A percentile compares a stretch with the other conserved stretches of the same genome.
Conservation (phyloP, 2,888 invertebrate genomes). For the Villa cingulata region DNA sequence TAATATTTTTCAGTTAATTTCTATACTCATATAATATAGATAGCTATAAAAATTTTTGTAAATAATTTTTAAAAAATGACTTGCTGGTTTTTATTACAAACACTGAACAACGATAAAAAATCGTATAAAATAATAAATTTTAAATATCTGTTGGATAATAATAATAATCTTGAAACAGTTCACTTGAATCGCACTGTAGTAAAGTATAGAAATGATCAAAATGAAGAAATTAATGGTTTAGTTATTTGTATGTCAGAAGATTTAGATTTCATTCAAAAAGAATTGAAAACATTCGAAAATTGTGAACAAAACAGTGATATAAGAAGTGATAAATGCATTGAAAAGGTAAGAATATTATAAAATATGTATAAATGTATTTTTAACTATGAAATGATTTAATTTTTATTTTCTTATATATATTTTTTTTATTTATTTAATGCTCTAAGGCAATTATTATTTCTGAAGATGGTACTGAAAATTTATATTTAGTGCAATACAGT, state of each 20-base stretch:
- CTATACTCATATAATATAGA: no score
- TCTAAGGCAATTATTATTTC: neutral
- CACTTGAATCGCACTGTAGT: neutral
- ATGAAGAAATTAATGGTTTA: neutral
- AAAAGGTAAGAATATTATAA: no score
- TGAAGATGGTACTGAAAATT: neutral
- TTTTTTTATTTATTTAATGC: neutral
- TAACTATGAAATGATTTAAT: neutral
- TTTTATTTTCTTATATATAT: neutral
- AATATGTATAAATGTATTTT: no score
- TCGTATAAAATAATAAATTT: neutral
- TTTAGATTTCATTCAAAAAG: neutral
- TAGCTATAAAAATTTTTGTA: no score
- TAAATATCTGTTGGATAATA: neutral
- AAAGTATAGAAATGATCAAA: neutral
- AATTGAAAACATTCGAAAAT: neutral
- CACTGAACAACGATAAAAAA: neutral
- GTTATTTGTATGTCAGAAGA: neutral
- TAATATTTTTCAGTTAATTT: no score
- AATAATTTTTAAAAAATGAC: neutral
- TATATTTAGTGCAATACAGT: neutral
- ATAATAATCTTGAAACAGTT: neutral
- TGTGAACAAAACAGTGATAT: neutral
- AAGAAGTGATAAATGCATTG: neutral
- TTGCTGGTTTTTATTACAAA: neutral